Conservation (phyloP, 2,888 invertebrate genomes). For the Rotaria macrura region DNA sequence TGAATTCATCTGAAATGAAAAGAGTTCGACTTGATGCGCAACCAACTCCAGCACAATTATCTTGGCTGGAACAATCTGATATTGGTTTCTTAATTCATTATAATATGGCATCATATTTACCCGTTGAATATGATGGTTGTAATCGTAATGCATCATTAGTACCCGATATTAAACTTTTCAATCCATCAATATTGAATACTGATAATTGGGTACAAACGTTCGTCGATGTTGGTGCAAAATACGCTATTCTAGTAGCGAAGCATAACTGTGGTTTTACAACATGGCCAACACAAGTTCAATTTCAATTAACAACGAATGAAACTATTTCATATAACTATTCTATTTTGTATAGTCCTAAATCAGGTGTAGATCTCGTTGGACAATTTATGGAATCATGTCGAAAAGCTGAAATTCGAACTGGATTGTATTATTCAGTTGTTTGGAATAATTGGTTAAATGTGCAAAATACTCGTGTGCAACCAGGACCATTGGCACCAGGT, state of each 20-base stretch:
- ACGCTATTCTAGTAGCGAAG: not conserved
- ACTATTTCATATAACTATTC: not conserved
- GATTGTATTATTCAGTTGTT: not conserved
- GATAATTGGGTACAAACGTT: not conserved
- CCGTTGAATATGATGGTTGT: not conserved
- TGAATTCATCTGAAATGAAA: not conserved
- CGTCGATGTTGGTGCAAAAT: not conserved
- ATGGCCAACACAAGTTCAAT: not conserved
- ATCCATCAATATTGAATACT: not conserved
- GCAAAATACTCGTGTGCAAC: not conserved
- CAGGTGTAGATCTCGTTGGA: not conserved
- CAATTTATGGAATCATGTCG: not conserved
- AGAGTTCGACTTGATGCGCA: not conserved
- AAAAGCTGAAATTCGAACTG: not conserved
- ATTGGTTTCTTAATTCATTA: not conserved
- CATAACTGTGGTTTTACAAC: conserved; percentile 7
- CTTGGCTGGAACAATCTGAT: not conserved
- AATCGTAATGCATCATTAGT: not conserved
- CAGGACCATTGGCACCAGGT: not conserved
- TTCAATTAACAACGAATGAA: conserved; percentile 5
- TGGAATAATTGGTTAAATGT: conserved; percentile 7
- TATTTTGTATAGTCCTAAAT: not conserved
- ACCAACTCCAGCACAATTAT: not conserved
- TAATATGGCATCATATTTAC: not conserved
- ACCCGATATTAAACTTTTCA: not conserved